A percentile compares a stretch with the other conserved stretches of the same genome.
These are phyloP conservation scores for Caenorhabditis macrosperma DNA, from an alignment of 2,888 invertebrate species.

Conservation along the genomic window DNA sequence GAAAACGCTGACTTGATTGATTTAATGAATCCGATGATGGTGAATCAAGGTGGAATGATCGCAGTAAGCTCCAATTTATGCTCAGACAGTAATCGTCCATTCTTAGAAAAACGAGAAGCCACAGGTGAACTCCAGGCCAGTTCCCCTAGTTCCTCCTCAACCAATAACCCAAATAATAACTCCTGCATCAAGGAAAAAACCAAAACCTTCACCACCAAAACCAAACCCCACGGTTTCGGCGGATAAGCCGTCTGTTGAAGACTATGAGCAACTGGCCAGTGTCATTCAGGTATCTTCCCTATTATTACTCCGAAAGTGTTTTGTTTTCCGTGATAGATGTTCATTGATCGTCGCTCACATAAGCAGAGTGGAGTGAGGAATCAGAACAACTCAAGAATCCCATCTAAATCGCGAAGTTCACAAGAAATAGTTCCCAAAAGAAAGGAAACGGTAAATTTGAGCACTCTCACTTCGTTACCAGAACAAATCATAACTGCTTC, in stretches of 20 bases:
- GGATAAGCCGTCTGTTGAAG: constrained; percentile 44
- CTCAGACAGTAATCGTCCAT: neutral
- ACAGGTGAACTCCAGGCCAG: neutral
- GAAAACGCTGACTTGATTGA: constrained; percentile 18
- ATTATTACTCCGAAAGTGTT: too few relatives aligned
- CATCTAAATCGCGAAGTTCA: neutral
- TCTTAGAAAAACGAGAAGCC: neutral
- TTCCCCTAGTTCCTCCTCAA: constrained; percentile 36
- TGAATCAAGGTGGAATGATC: constrained; percentile 59
- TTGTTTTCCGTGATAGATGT: constrained; percentile 50
- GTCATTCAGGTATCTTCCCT: constrained; percentile 51
- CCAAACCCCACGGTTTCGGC: neutral
- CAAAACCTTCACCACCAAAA: constrained; percentile 12
- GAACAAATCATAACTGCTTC: constrained; percentile 40
- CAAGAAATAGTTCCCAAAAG: constrained; percentile 4
- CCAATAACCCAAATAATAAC: constrained; percentile 51
- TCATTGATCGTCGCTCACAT: constrained; percentile 43
- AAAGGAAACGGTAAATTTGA: constrained; percentile 1
- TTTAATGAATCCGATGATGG: constrained; percentile 48
- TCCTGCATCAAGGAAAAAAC: constrained; percentile 37
- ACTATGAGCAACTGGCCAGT: constrained; percentile 59
- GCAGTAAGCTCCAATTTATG: constrained; percentile 4
- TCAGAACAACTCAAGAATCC: neutral
- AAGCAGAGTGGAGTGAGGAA: constrained; percentile 29
- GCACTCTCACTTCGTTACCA: constrained; percentile 24